Percentiles rank a stretch among this genome's conserved stretches.
These are phyloP conservation scores for Diorhabda elongata DNA, from an alignment of 1,140 invertebrate species.

Conservation along the genomic window DNA sequence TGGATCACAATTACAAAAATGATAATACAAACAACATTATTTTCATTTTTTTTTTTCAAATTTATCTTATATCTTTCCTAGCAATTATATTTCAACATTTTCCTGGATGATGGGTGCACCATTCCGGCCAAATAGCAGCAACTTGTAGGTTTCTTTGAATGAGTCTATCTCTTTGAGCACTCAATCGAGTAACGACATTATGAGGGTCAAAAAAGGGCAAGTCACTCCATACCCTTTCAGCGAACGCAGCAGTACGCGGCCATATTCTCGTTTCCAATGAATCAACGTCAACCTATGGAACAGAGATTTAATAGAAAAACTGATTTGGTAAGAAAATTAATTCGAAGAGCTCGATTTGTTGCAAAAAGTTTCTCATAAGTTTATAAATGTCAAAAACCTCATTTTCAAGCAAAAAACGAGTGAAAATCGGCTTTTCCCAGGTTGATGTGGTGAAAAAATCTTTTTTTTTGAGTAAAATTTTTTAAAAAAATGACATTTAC, in stretches of 20 bases:
- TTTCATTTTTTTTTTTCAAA: neutral
- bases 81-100: slow-evolving; percentile 48
- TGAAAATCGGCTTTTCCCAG: too few species aligned
- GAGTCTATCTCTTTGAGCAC: slow-evolving; percentile 59
- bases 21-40: neutral
- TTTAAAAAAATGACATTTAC: too few species aligned
- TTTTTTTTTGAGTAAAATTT: too few species aligned
- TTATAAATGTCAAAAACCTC: too few species aligned
- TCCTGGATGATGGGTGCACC: slow-evolving; percentile 68
- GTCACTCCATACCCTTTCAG: slow-evolving; percentile 56
- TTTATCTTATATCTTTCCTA: too few species aligned
- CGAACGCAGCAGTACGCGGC: slow-evolving; percentile 63
- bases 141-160: slow-evolving; percentile 57
- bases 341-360: too few species aligned
- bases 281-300: slow-evolving; percentile 46
- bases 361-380: too few species aligned
- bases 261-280: slow-evolving; percentile 63
- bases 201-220: slow-evolving; percentile 29
- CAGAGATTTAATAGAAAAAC: too few species aligned
- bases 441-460: too few species aligned
- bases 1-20: neutral
- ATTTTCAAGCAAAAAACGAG: too few species aligned
- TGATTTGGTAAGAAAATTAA: too few species aligned
- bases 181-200: slow-evolving; percentile 61
- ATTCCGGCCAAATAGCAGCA: slow-evolving; percentile 67